Base-by-base conservation (phyloP, 2,797 vertebrate species). In the Esox masquinongy region DNA sequence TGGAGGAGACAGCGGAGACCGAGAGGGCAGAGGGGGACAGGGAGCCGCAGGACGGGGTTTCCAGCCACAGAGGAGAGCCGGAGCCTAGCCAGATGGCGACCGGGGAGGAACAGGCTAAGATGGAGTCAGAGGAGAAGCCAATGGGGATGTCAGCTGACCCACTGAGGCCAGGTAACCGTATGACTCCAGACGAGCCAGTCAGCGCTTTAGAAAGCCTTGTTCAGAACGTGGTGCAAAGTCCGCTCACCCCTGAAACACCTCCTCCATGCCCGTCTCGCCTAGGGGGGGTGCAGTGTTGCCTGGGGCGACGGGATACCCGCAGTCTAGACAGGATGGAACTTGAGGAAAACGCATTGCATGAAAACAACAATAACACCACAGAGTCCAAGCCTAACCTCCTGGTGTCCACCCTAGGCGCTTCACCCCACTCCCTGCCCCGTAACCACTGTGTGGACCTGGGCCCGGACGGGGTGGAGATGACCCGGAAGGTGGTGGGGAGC, bases 361-460 rank as follows among this genome's bases (percentile, higher is more conserved):
- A 79, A 3, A 72, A 92, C 84, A 94, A 89, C 79, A 94, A 93
- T 87, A 92, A 81, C 82, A 88, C 86, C 79, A 90, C 88, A 77
- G 61, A 72, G 53, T 79, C 78, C 49, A 79, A 39, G 15, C 39
- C 2, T 7, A 19, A 1, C 0, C 53, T 4, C 0, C 64, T 1
- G 0, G 76, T 31, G 0, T 78, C 80, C 43, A 70, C n/a, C 34
- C 72, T 75, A 51, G 39, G 68, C 7, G 3, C 36, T 72, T 80
- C 88, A 4, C 80, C 82, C 1, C 77, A 77, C 19, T 77, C 78
- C n/a, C 22, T 79, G 0, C 14, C 68, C 0, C 78, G 50, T 0
- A 81, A 24, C 53, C 79, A 87, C 68, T 88, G 88, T 0, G 47
- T 86, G 31, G 82, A 81, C 74, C 84, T 83, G 53, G 72, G 85